These are phyloP conservation scores for Uria lomvia DNA, from an alignment of 2,113 vertebrate genomes.

Conservation along the genomic window DNA sequence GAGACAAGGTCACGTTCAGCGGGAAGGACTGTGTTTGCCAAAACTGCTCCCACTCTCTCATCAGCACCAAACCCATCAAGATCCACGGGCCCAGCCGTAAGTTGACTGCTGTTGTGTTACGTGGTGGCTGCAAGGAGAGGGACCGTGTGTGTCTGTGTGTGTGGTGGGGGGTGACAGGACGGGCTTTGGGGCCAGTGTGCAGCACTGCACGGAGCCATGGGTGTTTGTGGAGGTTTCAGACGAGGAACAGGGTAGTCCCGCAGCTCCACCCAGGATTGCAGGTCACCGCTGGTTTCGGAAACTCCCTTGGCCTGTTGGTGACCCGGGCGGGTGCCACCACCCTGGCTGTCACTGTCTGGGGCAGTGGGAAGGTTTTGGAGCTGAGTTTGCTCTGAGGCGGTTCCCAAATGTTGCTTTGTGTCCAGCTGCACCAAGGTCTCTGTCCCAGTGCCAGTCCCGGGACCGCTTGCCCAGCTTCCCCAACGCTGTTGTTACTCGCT, in stretches of 20 bases:
- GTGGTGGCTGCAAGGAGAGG: background rate
- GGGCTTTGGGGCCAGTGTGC: rapidly evolving
- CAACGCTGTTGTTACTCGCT: rapidly evolving
- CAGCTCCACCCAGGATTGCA: background rate
- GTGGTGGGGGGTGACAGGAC: background rate
- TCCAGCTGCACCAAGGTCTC: background rate
- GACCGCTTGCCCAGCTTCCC: rapidly evolving
- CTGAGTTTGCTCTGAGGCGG: background rate
- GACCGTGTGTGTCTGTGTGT: background rate
- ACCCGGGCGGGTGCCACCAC: background rate
- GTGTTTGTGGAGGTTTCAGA: background rate
- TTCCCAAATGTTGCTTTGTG: background rate
- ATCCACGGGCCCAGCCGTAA: conserved; percentile 97
- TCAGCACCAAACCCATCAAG: conserved; percentile 93
- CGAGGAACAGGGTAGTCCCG: background rate
- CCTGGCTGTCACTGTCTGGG: rapidly evolving
- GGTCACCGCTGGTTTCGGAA: background rate
- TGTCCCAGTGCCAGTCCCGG: background rate
- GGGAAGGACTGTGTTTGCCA: conserved; percentile 98
- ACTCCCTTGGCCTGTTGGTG: background rate
- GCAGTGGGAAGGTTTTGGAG: background rate
- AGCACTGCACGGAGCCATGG: rapidly evolving
- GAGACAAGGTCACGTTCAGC: conserved; percentile 97
- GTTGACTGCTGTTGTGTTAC: background rate
- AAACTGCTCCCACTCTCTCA: conserved; percentile 89